Conservation (phyloP, 2,888 invertebrate species). For the Agrotis exclamationis region DNA sequence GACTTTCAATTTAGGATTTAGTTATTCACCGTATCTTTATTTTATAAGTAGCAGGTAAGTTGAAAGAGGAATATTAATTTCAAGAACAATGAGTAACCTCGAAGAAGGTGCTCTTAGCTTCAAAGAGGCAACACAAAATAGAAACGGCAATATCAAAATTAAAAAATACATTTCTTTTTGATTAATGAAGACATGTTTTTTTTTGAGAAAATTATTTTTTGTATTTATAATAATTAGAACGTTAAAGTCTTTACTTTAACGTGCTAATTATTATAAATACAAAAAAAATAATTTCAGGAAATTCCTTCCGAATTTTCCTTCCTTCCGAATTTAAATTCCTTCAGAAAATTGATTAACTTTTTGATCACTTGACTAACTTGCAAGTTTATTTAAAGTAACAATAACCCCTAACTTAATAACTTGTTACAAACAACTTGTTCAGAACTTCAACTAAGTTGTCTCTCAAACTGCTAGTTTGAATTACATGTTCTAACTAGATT, state of each 20-base stretch:
- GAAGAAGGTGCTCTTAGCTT: background rate
- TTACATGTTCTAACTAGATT: conserved; percentile 8
- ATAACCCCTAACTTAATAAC: background rate
- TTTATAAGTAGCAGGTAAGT: background rate
- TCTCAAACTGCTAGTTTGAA: background rate
- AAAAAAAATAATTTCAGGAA: no score
- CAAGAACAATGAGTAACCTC: background rate
- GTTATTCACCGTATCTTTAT: background rate
- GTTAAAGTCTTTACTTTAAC: no score
- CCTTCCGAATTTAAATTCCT: no score
- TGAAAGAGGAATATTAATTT: background rate
- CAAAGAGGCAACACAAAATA: background rate
- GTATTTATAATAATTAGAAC: no score
- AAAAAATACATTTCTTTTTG: background rate
- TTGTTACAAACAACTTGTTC: conserved; percentile 1
- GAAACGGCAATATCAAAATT: background rate
- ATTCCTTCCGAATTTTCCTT: no score
- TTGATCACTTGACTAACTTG: background rate
- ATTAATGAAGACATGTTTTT: background rate
- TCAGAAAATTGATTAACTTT: no score
- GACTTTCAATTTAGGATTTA: background rate
- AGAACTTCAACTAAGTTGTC: background rate
- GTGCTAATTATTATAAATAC: no score
- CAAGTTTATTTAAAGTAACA: background rate
- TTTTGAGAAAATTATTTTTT: no score